phyloP scores from a whole-genome alignment of 2,888 invertebrate genomes.

The Chrysodeixis includens region DNA sequence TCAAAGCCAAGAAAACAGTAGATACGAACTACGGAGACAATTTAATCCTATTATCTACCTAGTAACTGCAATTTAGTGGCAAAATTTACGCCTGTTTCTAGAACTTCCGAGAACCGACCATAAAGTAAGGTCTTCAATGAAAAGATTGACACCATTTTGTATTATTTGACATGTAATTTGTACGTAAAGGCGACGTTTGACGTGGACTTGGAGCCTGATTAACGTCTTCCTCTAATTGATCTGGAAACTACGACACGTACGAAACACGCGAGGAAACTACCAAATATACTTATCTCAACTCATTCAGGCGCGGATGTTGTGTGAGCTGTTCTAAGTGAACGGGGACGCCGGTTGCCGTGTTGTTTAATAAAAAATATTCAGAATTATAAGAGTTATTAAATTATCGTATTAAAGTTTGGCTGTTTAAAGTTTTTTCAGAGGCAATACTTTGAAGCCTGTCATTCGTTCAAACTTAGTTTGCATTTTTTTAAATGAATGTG shows the following conservation, averaged over 20 bases:
- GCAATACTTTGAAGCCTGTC: no score
- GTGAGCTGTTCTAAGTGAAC: slow-evolving; percentile 13
- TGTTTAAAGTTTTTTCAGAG: no score
- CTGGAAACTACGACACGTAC: slow-evolving; percentile 34
- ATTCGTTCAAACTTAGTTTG: no score
- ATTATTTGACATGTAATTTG: slow-evolving; percentile 33
- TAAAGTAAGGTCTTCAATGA: slow-evolving; percentile 40
- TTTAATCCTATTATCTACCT: slow-evolving; percentile 28
- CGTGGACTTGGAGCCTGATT: slow-evolving; percentile 29
- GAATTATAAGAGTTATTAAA: no score
- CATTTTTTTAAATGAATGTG: no score
- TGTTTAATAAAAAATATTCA: background rate
- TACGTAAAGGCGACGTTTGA: slow-evolving; percentile 20
- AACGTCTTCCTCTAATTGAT: slow-evolving; percentile 49
- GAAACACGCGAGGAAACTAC: slow-evolving; percentile 42
- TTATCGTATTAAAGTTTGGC: no score
- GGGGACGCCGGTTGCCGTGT: background rate
- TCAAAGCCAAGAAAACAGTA: background rate
- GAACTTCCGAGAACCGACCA: slow-evolving; percentile 26
- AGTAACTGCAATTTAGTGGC: slow-evolving; percentile 14
- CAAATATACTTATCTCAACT: slow-evolving; percentile 25
- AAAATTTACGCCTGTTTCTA: slow-evolving; percentile 11
- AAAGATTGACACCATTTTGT: slow-evolving; percentile 44
- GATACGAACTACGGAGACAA: slow-evolving; percentile 10
- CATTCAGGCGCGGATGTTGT: slow-evolving; percentile 18